A percentile compares a stretch with the other conserved stretches of the same genome.
Conservation (phyloP, 1,140 invertebrate genomes). For the Atta texana region DNA sequence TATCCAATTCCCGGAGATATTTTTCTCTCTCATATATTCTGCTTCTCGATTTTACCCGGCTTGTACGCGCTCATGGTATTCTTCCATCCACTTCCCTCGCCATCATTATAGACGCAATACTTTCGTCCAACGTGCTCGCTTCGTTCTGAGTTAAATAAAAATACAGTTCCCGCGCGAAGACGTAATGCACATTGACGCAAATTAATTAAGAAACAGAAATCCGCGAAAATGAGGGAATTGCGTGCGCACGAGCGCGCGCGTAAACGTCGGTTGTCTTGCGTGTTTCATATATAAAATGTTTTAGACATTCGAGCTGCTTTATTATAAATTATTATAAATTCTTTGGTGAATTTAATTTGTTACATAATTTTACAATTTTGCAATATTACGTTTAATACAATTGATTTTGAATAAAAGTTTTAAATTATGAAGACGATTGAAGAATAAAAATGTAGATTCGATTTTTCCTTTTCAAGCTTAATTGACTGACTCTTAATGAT, state of each 20-base stretch:
- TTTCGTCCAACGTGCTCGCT: conserved; percentile 11
- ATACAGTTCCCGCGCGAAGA: conserved; percentile 9
- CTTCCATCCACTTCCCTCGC: background rate
- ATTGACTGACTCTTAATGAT: background rate
- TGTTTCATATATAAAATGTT: background rate
- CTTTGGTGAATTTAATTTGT: background rate
- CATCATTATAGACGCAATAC: conserved; percentile 15
- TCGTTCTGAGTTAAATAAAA: conserved; percentile 40
- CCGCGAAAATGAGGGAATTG: conserved; percentile 61
- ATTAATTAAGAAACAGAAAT: conserved; percentile 52
- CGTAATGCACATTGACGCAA: conserved; percentile 67
- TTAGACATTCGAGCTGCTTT: background rate
- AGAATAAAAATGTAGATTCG: background rate
- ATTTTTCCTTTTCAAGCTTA: background rate
- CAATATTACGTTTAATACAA: background rate
- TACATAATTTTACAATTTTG: background rate
- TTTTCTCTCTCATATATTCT: background rate
- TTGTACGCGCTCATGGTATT: conserved; percentile 14
- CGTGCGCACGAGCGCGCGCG: conserved; percentile 49
- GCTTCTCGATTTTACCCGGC: conserved; percentile 19
- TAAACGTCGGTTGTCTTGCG: conserved; percentile 24
- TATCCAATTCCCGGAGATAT: background rate
- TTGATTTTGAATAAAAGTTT: background rate
- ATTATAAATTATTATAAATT: conserved; percentile 9
- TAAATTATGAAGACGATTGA: background rate